Percentiles rank a stretch among this genome's conserved stretches.
Evolutionary conservation across 2,888 invertebrate species (phyloP).

Genomic region (Lasioglossum figueresi): DNA sequence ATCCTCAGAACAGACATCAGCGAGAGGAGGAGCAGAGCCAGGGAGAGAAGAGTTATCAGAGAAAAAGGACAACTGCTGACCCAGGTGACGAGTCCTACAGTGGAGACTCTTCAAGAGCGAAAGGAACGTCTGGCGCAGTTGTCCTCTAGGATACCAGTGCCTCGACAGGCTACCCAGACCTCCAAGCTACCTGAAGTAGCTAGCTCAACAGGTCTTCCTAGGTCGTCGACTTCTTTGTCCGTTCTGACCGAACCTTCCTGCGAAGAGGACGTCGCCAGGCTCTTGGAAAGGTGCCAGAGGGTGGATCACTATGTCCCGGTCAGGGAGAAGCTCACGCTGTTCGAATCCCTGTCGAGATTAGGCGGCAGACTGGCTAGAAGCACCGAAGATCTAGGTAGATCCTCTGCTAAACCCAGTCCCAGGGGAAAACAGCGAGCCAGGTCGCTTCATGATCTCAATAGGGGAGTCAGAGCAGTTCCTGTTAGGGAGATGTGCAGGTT

Average conservation of each 20-base stretch:
- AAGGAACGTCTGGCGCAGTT: constrained; percentile 70
- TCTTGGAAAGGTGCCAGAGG: constrained; percentile 86
- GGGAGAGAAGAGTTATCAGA: constrained; percentile 77
- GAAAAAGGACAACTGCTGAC: constrained; percentile 67
- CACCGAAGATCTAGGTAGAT: constrained; percentile 87
- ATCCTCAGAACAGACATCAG: constrained; percentile 73
- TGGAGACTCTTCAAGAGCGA: constrained; percentile 73
- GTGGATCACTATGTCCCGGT: constrained; percentile 89
- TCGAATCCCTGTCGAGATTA: constrained; percentile 88
- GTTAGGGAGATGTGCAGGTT: constrained; percentile 90
- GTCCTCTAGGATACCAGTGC: constrained; percentile 72
- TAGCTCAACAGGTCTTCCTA: constrained; percentile 26
- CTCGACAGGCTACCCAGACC: constrained; percentile 53
- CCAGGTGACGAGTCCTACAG: constrained; percentile 30
- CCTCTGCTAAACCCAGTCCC: constrained; percentile 83
- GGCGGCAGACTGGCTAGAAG: constrained; percentile 87
- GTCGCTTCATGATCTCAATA: constrained; percentile 88
- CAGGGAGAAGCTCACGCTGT: constrained; percentile 88
- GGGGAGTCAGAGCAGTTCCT: constrained; percentile 85
- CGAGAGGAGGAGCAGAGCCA: constrained; percentile 79
- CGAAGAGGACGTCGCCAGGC: constrained; percentile 84
- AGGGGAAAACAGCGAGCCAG: constrained; percentile 86
- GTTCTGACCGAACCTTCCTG: constrained; percentile 69
- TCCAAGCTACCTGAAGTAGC: constrained; percentile 29
- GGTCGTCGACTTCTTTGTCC: constrained; percentile 61